These are phyloP conservation scores for Chaenogobius annularis DNA, from an alignment of 2,113 vertebrate species.

Conservation along the genomic window DNA sequence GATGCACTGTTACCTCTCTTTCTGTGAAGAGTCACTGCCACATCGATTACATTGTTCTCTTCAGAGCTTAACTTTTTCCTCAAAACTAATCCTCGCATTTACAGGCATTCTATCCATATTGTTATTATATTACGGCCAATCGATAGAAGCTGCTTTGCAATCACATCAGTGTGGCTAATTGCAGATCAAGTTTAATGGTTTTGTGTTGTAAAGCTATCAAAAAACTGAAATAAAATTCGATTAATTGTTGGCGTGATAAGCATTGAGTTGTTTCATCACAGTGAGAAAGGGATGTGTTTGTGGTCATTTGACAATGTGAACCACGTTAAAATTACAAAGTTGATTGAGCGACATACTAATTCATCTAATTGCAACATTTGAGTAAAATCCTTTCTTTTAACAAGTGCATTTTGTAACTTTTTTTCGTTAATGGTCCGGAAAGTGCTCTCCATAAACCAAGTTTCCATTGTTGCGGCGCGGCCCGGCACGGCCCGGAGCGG, in stretches of 20 bases:
- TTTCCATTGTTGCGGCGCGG: no score
- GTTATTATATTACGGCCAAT: slow-evolving; percentile 44
- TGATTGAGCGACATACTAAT: not conserved
- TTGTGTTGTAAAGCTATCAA: slow-evolving; percentile 1
- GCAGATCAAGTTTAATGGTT: slow-evolving; percentile 12
- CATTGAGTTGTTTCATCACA: not conserved
- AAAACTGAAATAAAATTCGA: not conserved
- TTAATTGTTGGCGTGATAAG: not conserved
- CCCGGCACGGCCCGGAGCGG: no score
- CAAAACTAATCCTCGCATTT: slow-evolving; percentile 65
- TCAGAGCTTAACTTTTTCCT: slow-evolving; percentile 53
- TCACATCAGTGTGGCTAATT: slow-evolving; percentile 37
- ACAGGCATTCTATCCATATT: slow-evolving; percentile 32
- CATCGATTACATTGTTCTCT: slow-evolving; percentile 67
- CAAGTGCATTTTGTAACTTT: not conserved
- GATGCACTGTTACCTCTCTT: slow-evolving; percentile 66
- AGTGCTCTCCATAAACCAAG: no score
- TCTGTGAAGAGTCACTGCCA: slow-evolving; percentile 58
- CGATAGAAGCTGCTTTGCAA: slow-evolving; percentile 34
- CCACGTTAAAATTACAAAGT: not conserved
- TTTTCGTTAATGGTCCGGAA: not conserved
- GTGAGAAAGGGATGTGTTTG: not conserved
- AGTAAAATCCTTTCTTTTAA: not conserved
- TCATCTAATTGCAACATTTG: not conserved
- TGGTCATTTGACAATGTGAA: not conserved